Percentiles rank a stretch among this genome's conserved stretches.
Conservation (phyloP, 2,113 vertebrate genomes). For the Phylloscopus trochiloides region DNA sequence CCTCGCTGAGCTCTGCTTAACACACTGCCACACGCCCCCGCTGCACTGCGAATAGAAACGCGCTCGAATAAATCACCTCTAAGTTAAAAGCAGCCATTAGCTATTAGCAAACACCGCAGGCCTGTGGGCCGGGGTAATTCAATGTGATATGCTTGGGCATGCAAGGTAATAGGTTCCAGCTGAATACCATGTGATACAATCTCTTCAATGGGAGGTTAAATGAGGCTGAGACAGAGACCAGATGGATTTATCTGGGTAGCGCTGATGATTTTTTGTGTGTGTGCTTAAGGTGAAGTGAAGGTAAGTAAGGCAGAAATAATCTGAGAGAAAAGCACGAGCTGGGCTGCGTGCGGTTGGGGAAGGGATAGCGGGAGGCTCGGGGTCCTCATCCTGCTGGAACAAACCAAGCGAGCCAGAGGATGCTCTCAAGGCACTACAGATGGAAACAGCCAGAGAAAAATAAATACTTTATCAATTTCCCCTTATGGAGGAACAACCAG, state of each 20-base stretch:
- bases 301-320: neutral
- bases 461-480: constrained; percentile 6
- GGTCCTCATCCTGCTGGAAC: neutral
- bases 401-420: neutral
- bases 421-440: neutral
- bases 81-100: constrained; percentile 37
- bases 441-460: neutral
- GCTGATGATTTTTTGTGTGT: neutral
- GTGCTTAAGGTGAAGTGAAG: constrained; percentile 35
- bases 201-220: constrained; percentile 51
- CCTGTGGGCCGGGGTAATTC: constrained; percentile 54
- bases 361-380: neutral
- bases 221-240: constrained; percentile 67
- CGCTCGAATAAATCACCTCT: constrained; percentile 35
- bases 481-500: neutral
- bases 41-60: neutral
- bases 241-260: constrained; percentile 55
- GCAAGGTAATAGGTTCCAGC: constrained; percentile 64
- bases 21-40: neutral
- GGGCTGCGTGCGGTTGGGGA: accelerated
- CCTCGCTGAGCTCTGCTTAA: neutral
- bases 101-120: constrained; percentile 26
- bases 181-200: constrained; percentile 34
- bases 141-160: constrained; percentile 65
- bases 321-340: neutral